phyloP scores from a whole-genome alignment of 2,797 vertebrate genomes.

The Podargus strigoides region DNA sequence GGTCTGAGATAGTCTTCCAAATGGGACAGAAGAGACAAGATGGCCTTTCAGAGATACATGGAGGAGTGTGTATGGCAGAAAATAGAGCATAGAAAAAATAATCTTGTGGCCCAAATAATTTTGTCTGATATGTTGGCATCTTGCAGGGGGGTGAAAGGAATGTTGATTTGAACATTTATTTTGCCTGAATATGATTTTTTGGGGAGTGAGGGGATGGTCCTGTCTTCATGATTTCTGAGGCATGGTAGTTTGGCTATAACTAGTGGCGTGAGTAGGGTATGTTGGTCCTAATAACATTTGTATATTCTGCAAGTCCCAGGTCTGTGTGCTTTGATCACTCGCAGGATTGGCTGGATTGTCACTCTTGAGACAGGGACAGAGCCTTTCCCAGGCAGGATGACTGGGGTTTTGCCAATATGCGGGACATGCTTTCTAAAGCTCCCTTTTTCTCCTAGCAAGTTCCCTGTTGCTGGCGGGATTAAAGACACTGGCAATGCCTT shows the following conservation, averaged over 20 bases:
- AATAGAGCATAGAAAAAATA: background rate
- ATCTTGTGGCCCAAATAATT: background rate
- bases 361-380: background rate
- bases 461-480: background rate
- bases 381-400: background rate
- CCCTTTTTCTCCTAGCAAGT: too few species aligned
- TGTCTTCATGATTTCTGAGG: background rate
- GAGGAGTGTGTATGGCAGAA: background rate
- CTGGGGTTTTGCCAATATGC: background rate
- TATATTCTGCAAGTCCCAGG: background rate
- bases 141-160: background rate
- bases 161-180: background rate
- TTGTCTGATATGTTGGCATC: background rate
- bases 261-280: background rate
- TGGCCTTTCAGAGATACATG: background rate
- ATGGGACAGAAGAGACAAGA: background rate
- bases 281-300: background rate
- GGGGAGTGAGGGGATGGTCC: rapidly evolving
- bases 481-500: background rate
- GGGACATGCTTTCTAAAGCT: too few species aligned
- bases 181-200: background rate
- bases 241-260: background rate
- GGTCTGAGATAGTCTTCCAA: background rate
- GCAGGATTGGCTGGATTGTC: background rate
- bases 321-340: background rate